phyloP scores from a whole-genome alignment of 2,888 invertebrate species.

The Shargacucullia verbasci region DNA sequence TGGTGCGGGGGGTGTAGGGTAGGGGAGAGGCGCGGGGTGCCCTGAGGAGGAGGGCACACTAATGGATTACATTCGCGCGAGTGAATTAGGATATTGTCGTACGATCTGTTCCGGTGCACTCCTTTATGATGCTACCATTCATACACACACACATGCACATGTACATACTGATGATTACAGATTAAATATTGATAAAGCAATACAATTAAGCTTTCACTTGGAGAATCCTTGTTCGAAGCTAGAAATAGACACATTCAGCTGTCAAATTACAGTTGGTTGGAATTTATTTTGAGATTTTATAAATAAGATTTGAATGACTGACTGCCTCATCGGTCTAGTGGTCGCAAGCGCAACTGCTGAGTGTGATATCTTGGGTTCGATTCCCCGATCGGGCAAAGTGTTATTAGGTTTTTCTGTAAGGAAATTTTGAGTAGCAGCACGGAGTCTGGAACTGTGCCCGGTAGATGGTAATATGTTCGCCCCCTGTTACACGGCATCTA shows the following conservation, averaged over 20 bases:
- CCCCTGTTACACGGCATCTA: too few relatives aligned
- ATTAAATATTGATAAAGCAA: slow-evolving; percentile 69
- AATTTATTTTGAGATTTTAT: slow-evolving; percentile 30
- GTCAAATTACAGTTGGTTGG: slow-evolving; percentile 12
- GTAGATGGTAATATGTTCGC: too few relatives aligned
- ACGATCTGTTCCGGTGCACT: slow-evolving; percentile 87
- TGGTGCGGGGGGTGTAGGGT: slow-evolving; percentile 63
- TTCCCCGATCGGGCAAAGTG: too few relatives aligned
- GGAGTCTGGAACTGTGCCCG: too few relatives aligned
- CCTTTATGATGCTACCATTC: slow-evolving; percentile 77
- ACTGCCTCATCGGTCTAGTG: too few relatives aligned
- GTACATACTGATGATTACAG: slow-evolving; percentile 63
- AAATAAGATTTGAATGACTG: too few relatives aligned
- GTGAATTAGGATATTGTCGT: slow-evolving; percentile 89
- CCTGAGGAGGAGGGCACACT: slow-evolving; percentile 74
- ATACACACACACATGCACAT: slow-evolving; percentile 58
- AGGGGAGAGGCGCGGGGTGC: slow-evolving; percentile 44
- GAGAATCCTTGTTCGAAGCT: slow-evolving; percentile 17
- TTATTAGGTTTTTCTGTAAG: too few relatives aligned
- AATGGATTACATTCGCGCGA: slow-evolving; percentile 89
- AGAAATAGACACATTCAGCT: slow-evolving; percentile 21
- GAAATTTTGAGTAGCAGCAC: too few relatives aligned
- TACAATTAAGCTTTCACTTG: slow-evolving; percentile 49
- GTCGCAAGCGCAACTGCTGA: too few relatives aligned
- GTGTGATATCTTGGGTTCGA: too few relatives aligned